These are phyloP conservation scores for Columba janthina DNA, from an alignment of 2,113 vertebrate species.

Conservation along the genomic window DNA sequence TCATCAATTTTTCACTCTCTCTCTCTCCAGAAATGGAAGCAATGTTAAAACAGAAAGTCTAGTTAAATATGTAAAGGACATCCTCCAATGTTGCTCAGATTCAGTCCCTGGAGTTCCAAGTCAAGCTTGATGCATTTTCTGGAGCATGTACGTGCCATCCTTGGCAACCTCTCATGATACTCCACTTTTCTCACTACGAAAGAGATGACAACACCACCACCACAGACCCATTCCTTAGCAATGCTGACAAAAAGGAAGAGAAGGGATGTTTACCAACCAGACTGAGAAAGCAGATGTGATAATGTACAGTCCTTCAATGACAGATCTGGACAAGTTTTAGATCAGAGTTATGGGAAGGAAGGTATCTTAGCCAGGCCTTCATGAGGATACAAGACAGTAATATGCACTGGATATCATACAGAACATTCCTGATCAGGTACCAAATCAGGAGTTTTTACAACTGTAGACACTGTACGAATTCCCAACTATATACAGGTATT, in stretches of 20 bases:
- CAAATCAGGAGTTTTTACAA: not conserved
- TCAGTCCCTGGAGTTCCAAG: not conserved
- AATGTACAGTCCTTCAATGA: not conserved
- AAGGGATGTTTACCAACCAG: not conserved
- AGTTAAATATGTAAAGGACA: not conserved
- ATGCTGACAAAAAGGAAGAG: not conserved
- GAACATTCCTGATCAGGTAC: not conserved
- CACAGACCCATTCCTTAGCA: not conserved
- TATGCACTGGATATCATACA: not conserved
- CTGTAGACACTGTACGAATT: not conserved
- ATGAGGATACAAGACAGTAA: not conserved
- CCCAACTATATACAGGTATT: not conserved
- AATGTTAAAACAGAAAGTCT: not conserved
- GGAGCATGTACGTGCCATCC: not conserved
- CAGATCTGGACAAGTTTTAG: not conserved
- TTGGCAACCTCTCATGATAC: not conserved
- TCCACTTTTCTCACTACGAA: not conserved
- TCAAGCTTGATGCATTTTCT: not conserved
- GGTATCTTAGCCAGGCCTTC: not conserved
- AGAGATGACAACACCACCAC: not conserved
- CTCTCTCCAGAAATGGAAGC: not conserved
- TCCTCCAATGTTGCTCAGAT: rapidly evolving
- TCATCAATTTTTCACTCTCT: not conserved
- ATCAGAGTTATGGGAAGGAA: not conserved
- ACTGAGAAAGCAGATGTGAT: not conserved